phyloP scores from a whole-genome alignment of 2,888 invertebrate species.

The Caenorhabditis auriculariae region DNA sequence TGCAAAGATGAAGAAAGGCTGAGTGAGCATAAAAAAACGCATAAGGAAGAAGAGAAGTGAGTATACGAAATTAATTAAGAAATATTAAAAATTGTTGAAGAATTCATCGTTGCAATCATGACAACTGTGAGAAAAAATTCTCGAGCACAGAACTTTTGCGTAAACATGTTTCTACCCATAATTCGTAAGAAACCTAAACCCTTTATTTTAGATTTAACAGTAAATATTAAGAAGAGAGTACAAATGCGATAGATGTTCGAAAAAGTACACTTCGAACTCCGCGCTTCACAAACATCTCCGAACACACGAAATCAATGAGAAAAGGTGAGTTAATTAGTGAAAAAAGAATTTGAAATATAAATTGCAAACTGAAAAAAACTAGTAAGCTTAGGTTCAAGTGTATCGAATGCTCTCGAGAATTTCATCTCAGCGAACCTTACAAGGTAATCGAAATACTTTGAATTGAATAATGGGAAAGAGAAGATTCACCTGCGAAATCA shows the following conservation, averaged over 20 bases:
- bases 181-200: not conserved
- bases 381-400: constrained; percentile 22
- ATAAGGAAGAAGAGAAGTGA: constrained; percentile 15
- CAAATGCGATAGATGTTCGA: constrained; percentile 18
- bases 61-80: not conserved
- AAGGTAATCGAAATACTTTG: constrained; percentile 13
- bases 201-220: not conserved
- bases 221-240: not conserved
- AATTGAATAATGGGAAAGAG: not conserved
- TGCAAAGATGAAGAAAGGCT: constrained; percentile 11
- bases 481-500: constrained; percentile 22
- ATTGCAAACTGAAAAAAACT: not conserved
- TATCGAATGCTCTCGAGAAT: constrained; percentile 16
- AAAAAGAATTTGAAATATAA: not conserved
- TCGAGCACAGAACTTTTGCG: constrained; percentile 12
- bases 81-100: not conserved
- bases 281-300: constrained; percentile 22
- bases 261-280: constrained; percentile 20
- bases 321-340: constrained; percentile 8
- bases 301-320: constrained; percentile 10
- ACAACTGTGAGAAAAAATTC: constrained; percentile 16
- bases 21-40: constrained; percentile 17
- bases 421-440: constrained; percentile 33
- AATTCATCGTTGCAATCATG: constrained; percentile 2
- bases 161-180: constrained; percentile 14